Base-by-base conservation (phyloP, 2,888 invertebrate species). In the Cerastis rubricosa region DNA sequence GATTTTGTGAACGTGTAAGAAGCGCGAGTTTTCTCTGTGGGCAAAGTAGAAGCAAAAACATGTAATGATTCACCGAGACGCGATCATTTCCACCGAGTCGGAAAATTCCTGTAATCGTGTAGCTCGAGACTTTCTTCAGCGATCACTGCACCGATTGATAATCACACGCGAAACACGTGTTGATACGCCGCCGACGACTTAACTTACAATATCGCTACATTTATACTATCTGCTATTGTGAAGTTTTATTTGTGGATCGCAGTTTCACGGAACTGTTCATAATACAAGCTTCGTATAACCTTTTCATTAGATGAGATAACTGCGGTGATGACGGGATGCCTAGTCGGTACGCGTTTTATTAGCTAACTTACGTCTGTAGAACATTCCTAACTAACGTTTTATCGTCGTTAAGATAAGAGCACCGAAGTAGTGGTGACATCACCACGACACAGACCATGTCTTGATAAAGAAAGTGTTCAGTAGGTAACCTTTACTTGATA, bases 71-170 rank as follows among this genome's bases (percentile, higher is more conserved):
- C 95, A 95, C 91, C 90, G 91, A 92, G 93, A 92, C 94, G 95
- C 94, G 94, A 95, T 94, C 93, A 92, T 94, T 96, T 94, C 94
- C 95, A 96, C 90, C 95, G 93, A 95, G 89, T 94, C 94, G 96
- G 96, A 96, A 96, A 96, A 96, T 96, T 96, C 96, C 95, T 96
- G 95, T 94, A 93, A 95, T 94, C 94, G 90, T 91, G 89, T 87
- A 85, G 89, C 85, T 81, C 81, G 64, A 92, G 91, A 96, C 95
- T 96, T 96, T 96, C 96, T 95, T 96, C 92, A 91, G 90, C 89
- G 91, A 91, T 90, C 92, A 89, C 88, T 90, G 91, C 91, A 89
- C 90, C 89, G 89, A 86, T 88, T 90, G 89, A 90, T 89, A 88
- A 87, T 90, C 79, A 90, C 94, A 94, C 92, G 93, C 94, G 91